Conservation (phyloP, 2,888 invertebrate genomes). For the Deroplatys truncata region DNA sequence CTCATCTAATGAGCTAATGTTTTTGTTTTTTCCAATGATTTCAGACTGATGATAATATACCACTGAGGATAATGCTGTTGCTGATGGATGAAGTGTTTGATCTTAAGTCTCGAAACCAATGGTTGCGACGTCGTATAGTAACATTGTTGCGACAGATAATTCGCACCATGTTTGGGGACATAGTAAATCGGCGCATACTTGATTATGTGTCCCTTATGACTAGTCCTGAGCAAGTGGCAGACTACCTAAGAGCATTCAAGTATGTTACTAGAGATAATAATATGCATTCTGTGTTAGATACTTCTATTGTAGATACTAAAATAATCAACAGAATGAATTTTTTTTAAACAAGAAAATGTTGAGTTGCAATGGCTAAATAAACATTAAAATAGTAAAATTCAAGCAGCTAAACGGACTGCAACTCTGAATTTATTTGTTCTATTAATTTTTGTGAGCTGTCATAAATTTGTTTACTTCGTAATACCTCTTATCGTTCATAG, state of each 20-base stretch:
- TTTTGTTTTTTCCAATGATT: constrained; percentile 30
- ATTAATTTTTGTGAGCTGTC: no score
- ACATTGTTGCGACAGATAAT: constrained; percentile 72
- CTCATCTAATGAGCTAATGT: neutral
- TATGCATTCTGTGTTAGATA: neutral
- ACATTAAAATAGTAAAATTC: no score
- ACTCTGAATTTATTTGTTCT: no score
- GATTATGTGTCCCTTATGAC: constrained; percentile 84
- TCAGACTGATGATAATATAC: constrained; percentile 70
- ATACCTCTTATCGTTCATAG: no score
- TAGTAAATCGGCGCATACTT: constrained; percentile 80
- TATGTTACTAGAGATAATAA: constrained; percentile 46
- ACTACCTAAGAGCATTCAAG: constrained; percentile 81
- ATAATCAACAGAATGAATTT: neutral
- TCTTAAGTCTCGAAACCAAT: constrained; percentile 73
- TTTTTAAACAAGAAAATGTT: no score
- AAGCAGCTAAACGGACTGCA: no score
- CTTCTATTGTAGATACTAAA: neutral
- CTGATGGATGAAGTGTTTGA: constrained; percentile 85
- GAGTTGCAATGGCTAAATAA: no score
- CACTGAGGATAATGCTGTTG: constrained; percentile 71
- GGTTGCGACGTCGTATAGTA: constrained; percentile 73
- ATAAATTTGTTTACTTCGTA: no score
- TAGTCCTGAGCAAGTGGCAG: constrained; percentile 82
- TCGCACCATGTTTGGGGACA: constrained; percentile 75